Evolutionary conservation across 2,113 vertebrate genomes (phyloP), one percentile per base, ranked within the genome.

Genomic region (Bagarius yarrelli): DNA sequence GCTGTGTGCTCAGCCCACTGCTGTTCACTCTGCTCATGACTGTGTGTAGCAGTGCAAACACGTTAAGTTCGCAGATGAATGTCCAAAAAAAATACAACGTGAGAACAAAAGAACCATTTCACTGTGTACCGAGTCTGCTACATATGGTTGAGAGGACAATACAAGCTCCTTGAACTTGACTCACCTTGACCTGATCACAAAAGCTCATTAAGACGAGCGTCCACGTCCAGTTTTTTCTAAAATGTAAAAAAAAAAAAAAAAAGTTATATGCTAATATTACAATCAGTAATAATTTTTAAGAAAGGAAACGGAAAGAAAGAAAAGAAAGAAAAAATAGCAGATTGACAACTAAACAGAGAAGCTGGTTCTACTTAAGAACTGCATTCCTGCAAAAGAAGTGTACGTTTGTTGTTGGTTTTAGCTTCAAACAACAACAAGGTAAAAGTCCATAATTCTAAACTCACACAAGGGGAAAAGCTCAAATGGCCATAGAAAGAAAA

Each of bases 151-250:
- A n/a, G n/a, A n/a, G n/a, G n/a, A n/a, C n/a, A n/a, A n/a, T n/a
- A n/a, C n/a, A n/a, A n/a, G n/a, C n/a, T n/a, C n/a, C n/a, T n/a
- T n/a, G n/a, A n/a, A n/a, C n/a, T n/a, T n/a, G 27, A 63, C 85
- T 71, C 94, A 98, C 98, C 96, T 98, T 97, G 72, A 98, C 93
- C 94, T 96, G 95, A 90, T 98, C 95, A 92, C 96, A 97, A 61
- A n/a, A 99, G 88, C 78, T 98, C 96, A 83, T 91, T 80, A 60
- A 99, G 95, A 81, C 98, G 96, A 73, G 91, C 93, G 86, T 98
- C 95, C 88, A 98, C 92, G 90, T 99, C 96, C 71, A 96, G 94
- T 93, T 97, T 94, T n/a, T 90, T 98, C 97, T 99, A 92, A 87
- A 91, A 91, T n/a, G 44, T 9, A 47, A 47, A 80, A 47, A 63